Evolutionary conservation across 2,113 vertebrate species (phyloP).

Genomic region (Bambusicola thoracicus): DNA sequence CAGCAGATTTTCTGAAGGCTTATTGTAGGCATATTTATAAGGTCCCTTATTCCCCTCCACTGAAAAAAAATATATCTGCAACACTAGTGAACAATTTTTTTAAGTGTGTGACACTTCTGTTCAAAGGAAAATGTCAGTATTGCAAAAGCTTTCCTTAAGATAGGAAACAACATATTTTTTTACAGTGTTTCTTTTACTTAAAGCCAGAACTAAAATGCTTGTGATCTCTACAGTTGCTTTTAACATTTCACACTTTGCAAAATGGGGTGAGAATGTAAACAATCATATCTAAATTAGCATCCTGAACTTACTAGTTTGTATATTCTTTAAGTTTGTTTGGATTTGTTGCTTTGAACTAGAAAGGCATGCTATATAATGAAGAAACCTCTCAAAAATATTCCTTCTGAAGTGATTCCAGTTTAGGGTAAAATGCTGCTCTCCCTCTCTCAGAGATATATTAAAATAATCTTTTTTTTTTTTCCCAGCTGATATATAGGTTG

Average conservation of each 20-base stretch:
- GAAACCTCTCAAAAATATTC: slow-evolving; percentile 42
- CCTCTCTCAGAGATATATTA: background rate
- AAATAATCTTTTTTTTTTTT: background rate
- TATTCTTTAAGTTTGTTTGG: slow-evolving; percentile 61
- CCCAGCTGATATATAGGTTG: background rate
- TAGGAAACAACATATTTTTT: slow-evolving; percentile 31
- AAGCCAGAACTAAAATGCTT: slow-evolving; percentile 41
- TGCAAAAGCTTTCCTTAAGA: slow-evolving; percentile 15
- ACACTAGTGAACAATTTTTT: slow-evolving; percentile 29
- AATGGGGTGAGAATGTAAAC: slow-evolving; percentile 63
- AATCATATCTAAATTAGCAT: slow-evolving; percentile 44
- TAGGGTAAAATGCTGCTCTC: background rate
- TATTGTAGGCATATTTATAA: slow-evolving; percentile 51
- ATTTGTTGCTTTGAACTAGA: slow-evolving; percentile 61
- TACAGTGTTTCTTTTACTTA: slow-evolving; percentile 21
- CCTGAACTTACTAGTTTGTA: slow-evolving; percentile 51
- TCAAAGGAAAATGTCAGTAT: background rate
- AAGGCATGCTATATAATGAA: slow-evolving; percentile 42
- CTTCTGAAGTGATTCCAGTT: slow-evolving; percentile 59
- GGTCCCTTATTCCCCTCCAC: background rate
- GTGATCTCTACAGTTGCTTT: slow-evolving; percentile 27
- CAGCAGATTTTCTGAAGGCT: slow-evolving; percentile 70
- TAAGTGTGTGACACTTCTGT: slow-evolving; percentile 43
- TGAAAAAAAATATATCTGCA: background rate
- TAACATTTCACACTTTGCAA: slow-evolving; percentile 21